Conservation (phyloP, 2,888 invertebrate genomes). For the Scelioninae gen. 1 region DNA sequence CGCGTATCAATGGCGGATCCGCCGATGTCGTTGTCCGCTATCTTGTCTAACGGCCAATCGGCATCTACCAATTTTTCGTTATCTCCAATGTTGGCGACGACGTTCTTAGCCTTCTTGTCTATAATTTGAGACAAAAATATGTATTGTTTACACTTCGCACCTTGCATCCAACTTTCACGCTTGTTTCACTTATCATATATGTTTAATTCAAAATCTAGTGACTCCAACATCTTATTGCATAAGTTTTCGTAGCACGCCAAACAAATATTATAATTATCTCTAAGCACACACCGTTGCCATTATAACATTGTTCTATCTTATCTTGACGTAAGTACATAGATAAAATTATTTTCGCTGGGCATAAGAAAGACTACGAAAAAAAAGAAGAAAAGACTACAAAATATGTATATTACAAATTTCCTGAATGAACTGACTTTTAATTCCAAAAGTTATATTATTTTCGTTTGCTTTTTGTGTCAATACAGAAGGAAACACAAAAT, state of each 20-base stretch:
- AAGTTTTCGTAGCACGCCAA: slow-evolving; percentile 46
- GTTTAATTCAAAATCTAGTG: slow-evolving; percentile 49
- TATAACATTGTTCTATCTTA: slow-evolving; percentile 65
- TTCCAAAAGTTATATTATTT: too few relatives aligned
- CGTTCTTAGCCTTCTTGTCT: slow-evolving; percentile 42
- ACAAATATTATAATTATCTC: slow-evolving; percentile 64
- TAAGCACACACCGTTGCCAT: slow-evolving; percentile 56
- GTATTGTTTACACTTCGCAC: slow-evolving; percentile 47
- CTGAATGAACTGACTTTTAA: slow-evolving; percentile 12
- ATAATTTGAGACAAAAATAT: slow-evolving; percentile 45
- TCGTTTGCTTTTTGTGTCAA: too few relatives aligned
- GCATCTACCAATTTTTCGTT: slow-evolving; percentile 47
- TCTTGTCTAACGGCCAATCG: slow-evolving; percentile 49
- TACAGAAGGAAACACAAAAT: background rate
- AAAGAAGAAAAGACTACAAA: background rate
- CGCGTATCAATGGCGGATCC: slow-evolving; percentile 67
- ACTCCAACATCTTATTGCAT: slow-evolving; percentile 39
- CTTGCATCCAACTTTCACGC: slow-evolving; percentile 51
- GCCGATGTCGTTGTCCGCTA: slow-evolving; percentile 60
- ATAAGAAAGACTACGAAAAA: slow-evolving; percentile 13
- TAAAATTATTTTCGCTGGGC: slow-evolving; percentile 52
- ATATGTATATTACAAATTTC: slow-evolving; percentile 9
- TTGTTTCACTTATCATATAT: slow-evolving; percentile 27
- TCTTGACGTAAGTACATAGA: slow-evolving; percentile 56
- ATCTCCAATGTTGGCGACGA: slow-evolving; percentile 57